Evolutionary conservation across 2,888 invertebrate genomes (phyloP).

Genomic region (Pecten maximus): DNA sequence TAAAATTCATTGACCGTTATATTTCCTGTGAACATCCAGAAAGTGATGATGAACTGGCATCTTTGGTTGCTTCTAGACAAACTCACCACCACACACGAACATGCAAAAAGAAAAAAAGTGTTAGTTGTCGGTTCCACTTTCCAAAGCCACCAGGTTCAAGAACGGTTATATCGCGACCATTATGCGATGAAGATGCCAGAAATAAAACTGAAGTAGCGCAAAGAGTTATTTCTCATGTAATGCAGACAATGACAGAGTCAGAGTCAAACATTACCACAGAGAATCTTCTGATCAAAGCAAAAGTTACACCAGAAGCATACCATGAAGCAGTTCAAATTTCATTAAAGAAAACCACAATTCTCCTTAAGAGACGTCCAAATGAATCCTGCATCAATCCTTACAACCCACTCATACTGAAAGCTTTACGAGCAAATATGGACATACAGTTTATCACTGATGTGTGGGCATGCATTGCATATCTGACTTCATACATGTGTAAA

Average conservation of each 20-base stretch:
- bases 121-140: constrained; percentile 49
- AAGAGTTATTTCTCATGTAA: neutral
- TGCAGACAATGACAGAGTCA: neutral
- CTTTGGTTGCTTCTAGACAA: constrained; percentile 49
- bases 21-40: constrained; percentile 40
- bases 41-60: constrained; percentile 35
- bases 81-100: constrained; percentile 53
- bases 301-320: constrained; percentile 5
- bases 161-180: constrained; percentile 43
- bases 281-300: constrained; percentile 35
- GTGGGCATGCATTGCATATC: constrained; percentile 56
- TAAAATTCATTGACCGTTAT: constrained; percentile 48
- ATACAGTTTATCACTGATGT: constrained; percentile 54
- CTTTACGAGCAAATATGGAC: constrained; percentile 53
- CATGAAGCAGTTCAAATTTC: constrained; percentile 40
- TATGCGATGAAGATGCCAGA: constrained; percentile 40
- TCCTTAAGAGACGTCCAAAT: constrained; percentile 47
- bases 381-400: constrained; percentile 51
- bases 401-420: constrained; percentile 52
- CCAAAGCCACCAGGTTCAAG: constrained; percentile 44
- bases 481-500: constrained; percentile 60
- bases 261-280: constrained; percentile 22
- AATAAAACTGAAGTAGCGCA: constrained; percentile 18
- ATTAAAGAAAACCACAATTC: constrained; percentile 40
- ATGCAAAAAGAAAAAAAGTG: constrained; percentile 50